Evolutionary conservation across 1,140 invertebrate species (phyloP), one percentile per base, ranked within the genome.

Genomic region (Monomorium pharaonis): DNA sequence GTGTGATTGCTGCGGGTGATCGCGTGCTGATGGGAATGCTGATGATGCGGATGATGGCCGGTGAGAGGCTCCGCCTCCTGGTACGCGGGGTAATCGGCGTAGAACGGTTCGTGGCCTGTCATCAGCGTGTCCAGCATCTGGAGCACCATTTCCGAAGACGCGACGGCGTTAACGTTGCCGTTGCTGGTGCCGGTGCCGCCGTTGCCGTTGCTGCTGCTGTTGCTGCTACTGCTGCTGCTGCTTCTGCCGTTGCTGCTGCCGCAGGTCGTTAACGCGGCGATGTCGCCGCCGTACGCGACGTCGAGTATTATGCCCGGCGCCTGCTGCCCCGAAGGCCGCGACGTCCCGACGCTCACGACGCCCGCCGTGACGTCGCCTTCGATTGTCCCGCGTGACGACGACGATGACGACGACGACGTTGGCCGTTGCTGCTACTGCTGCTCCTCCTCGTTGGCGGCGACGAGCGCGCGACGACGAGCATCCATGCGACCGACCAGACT

Each of bases 331-430:
- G 94, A 91, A 86, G 93, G 92, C 92, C 93, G 93, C 93, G 94
- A 94, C 94, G 94, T 94, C 91, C 93, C 94, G 94, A 94, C 92
- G 93, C 94, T 93, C 93, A 92, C 94, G 90, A 95, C 94, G 92
- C 93, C 94, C 94, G 94, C 94, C 94, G 95, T 95, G 93, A 94
- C 94, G 92, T 93, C 91, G 91, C 90, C 37, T 86, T 84, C 65
- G 72, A 56, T 86, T 76, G 51, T 67, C 18, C 65, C 24, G 37
- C 42, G 70, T 69, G 80, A 58, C 51, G 27, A 37, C 60, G 81
- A 47, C 54, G 47, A 67, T 88, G 67, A 44, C n/a, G 80, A 58
- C 51, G 27, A 37, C 60, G 81, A 47, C 54, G 47, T 75, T 88
- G 67, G n/a, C n/a, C n/a, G n/a, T n/a, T n/a, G n/a, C n/a, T n/a